Base-by-base conservation (phyloP, 2,797 vertebrate genomes). In the Malacoraja senta region DNA sequence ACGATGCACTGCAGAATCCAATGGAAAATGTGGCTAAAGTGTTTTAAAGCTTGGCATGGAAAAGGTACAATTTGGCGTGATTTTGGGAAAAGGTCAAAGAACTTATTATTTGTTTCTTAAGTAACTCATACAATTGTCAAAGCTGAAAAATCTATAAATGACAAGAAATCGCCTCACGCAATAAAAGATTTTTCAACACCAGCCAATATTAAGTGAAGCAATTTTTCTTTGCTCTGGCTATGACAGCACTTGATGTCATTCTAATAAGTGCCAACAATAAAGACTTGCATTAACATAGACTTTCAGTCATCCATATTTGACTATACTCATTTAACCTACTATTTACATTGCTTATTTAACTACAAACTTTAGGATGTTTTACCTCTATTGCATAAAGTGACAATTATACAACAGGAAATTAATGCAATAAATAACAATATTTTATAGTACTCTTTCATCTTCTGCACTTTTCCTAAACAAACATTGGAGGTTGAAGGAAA, bases 1-100 rank as follows among this genome's bases (percentile, higher is more conserved):
- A 65, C 29, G 63, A 65, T 65, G 65, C 58, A 88, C 17, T 35
- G 84, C 61, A 65, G n/a, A 88, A 65, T 32, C 1, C n/a, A 88
- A 32, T 88, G 84, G 84, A 88, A 88, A 88, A 88, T 88, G 84
- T 65, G 84, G 29, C 58, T 65, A 65, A 65, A 88, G 17, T n/a
- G 63, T 65, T 88, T 65, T 32, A 88, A 88, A 88, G 65, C 15
- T 88, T 88, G 84, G 61, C 58, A 88, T 88, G 84, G 61, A 21
- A 88, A 65, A 88, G 61, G 58, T 65, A 65, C 84, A 88, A 32
- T 65, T 65, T 65, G 84, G 84, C 61, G 15, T 65, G 84, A 65
- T 65, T 65, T 88, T 65, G 61, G 84, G 29, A 88, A 88, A 88
- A 63, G 29, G 84, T 88, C 58, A 88, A 88, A 65, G 58, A 88